Base-by-base conservation (phyloP, 2,113 vertebrate genomes). In the Seriola aureovittata region DNA sequence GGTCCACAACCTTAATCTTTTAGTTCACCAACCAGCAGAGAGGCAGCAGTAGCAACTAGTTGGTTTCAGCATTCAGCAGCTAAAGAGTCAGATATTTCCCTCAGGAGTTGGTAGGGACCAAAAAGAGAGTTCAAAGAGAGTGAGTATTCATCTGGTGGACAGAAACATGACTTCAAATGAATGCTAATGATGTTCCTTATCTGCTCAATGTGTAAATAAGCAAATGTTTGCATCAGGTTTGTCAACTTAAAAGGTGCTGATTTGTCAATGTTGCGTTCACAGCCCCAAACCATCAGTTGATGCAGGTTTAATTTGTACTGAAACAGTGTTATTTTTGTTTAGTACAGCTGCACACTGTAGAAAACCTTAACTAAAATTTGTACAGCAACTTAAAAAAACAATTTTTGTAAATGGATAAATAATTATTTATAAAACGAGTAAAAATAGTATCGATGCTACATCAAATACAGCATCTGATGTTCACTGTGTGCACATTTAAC, bases 401-500 rank as follows among this genome's bases (percentile, higher is more conserved):
- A 8, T 23, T 25, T 57, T 25, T 5, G n/a, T 3, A 54, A 36
- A 3, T 42, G 11, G 14, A 38, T 9, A 62, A 54, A 52, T 23
- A 42, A n/a, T 19, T 58, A 19, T 52, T 4, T 34, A 23, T n/a
- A 19, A 60, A 57, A 65, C 1, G 52, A 36, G 4, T 48, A 19
- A 73, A 46, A 54, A 29, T 5, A 69, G 3, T 40, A 17, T 71
- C 34, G 38, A n/a, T 73, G 21, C 14, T 5, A 52, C 42, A 44
- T 62, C 10, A 70, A 58, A 75, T 36, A 17, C 38, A 75, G 17
- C 38, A 69, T 74, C 32, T 50, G 19, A 64, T 52, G 42, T 10
- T 71, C 19, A 50, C 11, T 46, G 10, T 68, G 21, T 71, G 38
- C 38, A 84, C 5, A 12, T 72, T 76, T 21, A 63, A 21, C n/a